Base-by-base conservation (phyloP, 2,113 vertebrate species). In the Alethe diademata region DNA sequence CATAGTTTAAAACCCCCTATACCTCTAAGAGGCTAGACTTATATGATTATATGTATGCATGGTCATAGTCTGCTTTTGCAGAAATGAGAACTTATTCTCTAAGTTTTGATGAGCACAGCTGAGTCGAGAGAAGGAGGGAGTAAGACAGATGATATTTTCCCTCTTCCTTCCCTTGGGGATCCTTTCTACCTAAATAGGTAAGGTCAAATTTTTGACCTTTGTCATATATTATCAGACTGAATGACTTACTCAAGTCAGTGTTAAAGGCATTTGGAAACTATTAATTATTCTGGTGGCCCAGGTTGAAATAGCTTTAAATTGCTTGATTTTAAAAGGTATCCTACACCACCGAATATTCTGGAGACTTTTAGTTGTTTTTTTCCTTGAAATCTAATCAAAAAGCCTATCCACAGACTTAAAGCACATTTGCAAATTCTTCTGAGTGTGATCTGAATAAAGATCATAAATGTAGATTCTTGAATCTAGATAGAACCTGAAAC, bases 1-100 rank as follows among this genome's bases (percentile, higher is more conserved):
- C 5, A 51, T 43, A 73, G 50, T 78, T 82, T 6, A 53, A 57
- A 62, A 2, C 0, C 0, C 5, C 7, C 18, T 64, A 0, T 48
- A 51, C 53, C 73, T 91, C 36, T 57, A 54, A 74, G 42, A 84
- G 19, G 4, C 31, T 10, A 61, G 26, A 42, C 76, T 66, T 35
- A 60, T 38, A 62, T 57, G 23, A 70, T n/a, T 58, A 18, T 29
- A 61, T 36, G 13, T 29, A 61, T 36, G 13, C 19, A 45, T 42
- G 10, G 3, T 23, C 19, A 38, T 70, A 66, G 42, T n/a, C n/a
- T 76, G 19, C 13, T 74, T 66, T 73, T 90, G 26, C 42, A 88
- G 45, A 62, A 66, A 60, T 54, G 66, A 47, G 38, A 74, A 51
- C 12, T 45, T 71, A 11, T 38, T 6, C 12, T 79, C 38, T 38